Evolutionary conservation across 2,797 vertebrate genomes (phyloP).

Genomic region (Spatula versicolor): DNA sequence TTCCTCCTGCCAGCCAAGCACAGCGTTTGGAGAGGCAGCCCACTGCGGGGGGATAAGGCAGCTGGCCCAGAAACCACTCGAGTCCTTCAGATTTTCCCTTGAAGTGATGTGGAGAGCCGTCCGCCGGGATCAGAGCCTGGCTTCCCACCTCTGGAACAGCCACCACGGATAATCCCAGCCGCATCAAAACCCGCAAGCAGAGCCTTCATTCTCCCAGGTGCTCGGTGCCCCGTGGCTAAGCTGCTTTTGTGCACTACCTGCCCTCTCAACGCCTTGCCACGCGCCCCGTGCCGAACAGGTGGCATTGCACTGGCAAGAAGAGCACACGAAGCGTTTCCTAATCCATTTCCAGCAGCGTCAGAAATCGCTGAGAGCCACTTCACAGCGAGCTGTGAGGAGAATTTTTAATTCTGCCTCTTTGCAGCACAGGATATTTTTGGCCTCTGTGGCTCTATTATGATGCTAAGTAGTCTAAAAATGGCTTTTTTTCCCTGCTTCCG

Average conservation of each 20-base stretch:
- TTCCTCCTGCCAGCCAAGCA: accelerated
- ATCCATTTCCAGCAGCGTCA: accelerated
- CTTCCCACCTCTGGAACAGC: background rate
- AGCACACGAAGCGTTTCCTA: background rate
- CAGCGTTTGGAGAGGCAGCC: background rate
- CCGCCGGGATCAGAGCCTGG: background rate
- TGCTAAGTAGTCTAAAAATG: background rate
- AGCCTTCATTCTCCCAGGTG: background rate
- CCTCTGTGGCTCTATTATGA: background rate
- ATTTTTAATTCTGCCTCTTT: background rate
- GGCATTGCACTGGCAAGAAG: background rate
- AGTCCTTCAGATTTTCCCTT: background rate
- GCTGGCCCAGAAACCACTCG: background rate
- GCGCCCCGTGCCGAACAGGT: background rate
- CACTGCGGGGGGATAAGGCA: background rate
- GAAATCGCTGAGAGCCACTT: background rate
- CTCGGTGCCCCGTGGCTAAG: background rate
- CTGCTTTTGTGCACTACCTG: background rate
- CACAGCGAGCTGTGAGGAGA: background rate
- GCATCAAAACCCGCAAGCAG: background rate
- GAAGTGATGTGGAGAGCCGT: slow-evolving; percentile 26
- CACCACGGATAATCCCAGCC: background rate
- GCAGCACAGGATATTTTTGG: background rate
- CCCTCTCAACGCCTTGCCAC: background rate
- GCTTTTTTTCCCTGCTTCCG: background rate